Evolutionary conservation across 2,797 vertebrate species (phyloP).

Genomic region (Discoglossus pictus): DNA sequence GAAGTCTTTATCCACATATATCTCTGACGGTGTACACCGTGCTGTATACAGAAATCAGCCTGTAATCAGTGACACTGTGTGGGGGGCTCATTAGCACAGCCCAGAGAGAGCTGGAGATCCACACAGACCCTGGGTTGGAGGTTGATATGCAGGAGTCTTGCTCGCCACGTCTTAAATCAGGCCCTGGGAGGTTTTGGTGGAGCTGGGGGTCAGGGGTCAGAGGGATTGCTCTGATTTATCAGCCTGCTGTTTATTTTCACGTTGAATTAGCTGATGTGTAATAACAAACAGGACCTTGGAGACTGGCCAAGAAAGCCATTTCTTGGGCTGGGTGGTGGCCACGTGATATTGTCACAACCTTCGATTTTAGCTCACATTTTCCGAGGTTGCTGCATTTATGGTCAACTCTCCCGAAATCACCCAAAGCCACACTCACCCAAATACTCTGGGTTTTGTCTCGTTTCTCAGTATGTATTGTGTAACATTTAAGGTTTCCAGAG

Average conservation of each 20-base stretch:
- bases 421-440: constrained; percentile 15
- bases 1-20: too few relatives aligned
- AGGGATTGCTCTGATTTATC: constrained; percentile 41
- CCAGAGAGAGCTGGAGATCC: constrained; percentile 21
- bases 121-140: constrained; percentile 6
- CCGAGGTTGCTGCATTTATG: constrained; percentile 33
- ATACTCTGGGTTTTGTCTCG: constrained; percentile 3
- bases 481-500: constrained; percentile 19
- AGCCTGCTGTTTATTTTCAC: constrained; percentile 53
- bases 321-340: constrained; percentile 29
- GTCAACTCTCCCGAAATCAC: constrained; percentile 22
- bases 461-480: neutral
- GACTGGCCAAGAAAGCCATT: constrained; percentile 30
- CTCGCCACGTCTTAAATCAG: constrained; percentile 26
- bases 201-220: constrained; percentile 45
- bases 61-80: too few relatives aligned
- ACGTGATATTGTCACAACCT: constrained; percentile 41
- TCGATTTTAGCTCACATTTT: constrained; percentile 30
- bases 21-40: too few relatives aligned
- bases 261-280: constrained; percentile 49
- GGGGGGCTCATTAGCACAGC: too few relatives aligned
- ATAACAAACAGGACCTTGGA: constrained; percentile 52
- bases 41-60: too few relatives aligned
- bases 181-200: neutral
- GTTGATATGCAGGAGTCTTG: neutral